These are phyloP conservation scores for rat (Rattus norvegicus) DNA, from an alignment of 2,113 vertebrate species.

Conservation along the genomic window DNA sequence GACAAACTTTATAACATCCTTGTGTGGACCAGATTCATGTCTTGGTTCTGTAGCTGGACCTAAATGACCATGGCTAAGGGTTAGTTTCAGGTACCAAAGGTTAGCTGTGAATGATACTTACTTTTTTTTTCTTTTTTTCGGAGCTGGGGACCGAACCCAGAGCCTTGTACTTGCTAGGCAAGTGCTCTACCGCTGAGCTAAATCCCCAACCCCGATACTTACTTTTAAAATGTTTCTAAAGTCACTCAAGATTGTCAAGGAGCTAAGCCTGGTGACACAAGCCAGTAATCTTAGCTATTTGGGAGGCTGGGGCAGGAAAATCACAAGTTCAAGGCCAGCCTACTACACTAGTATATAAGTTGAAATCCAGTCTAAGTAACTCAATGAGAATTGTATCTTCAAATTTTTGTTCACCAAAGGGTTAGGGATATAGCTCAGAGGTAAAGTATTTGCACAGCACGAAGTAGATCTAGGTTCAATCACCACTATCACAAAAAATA, in stretches of 20 bases:
- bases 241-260: neutral
- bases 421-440: neutral
- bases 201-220: too few species aligned
- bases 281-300: neutral
- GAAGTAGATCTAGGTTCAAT: neutral
- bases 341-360: neutral
- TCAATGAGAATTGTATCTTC: neutral
- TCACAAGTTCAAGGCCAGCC: neutral
- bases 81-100: neutral
- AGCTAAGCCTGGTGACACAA: neutral
- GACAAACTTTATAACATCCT: neutral
- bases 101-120: neutral
- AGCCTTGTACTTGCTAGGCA: too few species aligned
- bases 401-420: neutral
- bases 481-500: neutral
- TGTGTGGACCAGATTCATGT: neutral
- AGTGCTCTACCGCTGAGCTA: too few species aligned
- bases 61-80: neutral
- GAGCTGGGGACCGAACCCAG: too few species aligned
- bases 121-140: too few species aligned
- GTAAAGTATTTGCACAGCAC: neutral
- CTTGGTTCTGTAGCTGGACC: neutral
- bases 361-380: neutral
- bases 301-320: neutral
- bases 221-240: neutral